Evolutionary conservation across 1,140 invertebrate genomes (phyloP), one percentile per base, ranked within the genome.

Genomic region (Drosophila kohkoa): DNA sequence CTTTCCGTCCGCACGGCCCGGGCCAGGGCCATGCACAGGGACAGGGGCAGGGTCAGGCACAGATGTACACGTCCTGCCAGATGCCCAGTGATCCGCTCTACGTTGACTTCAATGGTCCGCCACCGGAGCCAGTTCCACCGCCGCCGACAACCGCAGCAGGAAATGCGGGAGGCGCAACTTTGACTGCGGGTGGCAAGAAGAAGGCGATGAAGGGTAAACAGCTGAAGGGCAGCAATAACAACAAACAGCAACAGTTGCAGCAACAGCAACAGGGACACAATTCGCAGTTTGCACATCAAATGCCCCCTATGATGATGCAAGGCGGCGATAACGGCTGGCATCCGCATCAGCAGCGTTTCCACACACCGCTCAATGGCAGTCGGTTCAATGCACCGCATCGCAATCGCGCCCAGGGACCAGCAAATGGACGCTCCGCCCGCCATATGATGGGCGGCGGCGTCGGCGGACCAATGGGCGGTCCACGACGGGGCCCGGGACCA

Each of bases 71-170:
- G 10, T 89, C 89, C 38, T 82, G 82, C 68, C 92, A 92, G 57
- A 92, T 92, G 69, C 92, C 90, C n/a, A 86, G 88, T 59, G 92
- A 92, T 78, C 83, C 91, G 2, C 89, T 92, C 5, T 92, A 92
- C 58, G 80, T 92, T 16, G 92, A 92, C 70, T 92, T 92, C 10
- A 92, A 91, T 66, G 77, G 76, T 8, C 91, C 91, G 1, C 32
- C 82, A 5, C 69, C 75, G 11, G 60, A 65, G 10, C 57, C 41
- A n/a, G 41, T 43, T 3, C 41, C 57, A 8, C 45, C 62, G 2
- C 54, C 10, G 54, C 41, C 11, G 10, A 15, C 32, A 55, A 20
- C 70, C 10, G 8, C 38, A 52, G 41, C 35, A 38, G 41, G 20
- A 25, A 25, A 25, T 25, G 20, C 75, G 43, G n/a, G 45, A 45